Evolutionary conservation across 2,113 vertebrate genomes (phyloP).

Genomic region (Oryzias celebensis): DNA sequence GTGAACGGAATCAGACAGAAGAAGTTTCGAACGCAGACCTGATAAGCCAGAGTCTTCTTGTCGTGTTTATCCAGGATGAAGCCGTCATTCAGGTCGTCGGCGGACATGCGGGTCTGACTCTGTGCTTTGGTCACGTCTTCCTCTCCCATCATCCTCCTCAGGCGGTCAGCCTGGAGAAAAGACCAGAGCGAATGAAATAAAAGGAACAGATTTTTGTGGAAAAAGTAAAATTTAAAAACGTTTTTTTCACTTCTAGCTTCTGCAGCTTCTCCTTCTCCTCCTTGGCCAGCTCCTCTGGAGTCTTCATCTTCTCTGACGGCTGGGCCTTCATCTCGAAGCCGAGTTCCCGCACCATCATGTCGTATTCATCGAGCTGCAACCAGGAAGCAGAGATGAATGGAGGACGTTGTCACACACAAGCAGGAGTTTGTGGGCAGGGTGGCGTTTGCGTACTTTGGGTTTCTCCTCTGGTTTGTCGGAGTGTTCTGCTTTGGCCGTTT

Average conservation of each 20-base stretch:
- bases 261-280: conserved; percentile 85
- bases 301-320: conserved; percentile 90
- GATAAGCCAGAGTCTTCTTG: conserved; percentile 83
- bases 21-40: conserved; percentile 69
- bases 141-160: conserved; percentile 89
- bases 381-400: background rate
- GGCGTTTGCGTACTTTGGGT: conserved; percentile 77
- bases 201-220: background rate
- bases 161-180: conserved; percentile 82
- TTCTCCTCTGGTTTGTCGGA: conserved; percentile 73
- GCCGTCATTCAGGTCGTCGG: conserved; percentile 90
- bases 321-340: conserved; percentile 97
- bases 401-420: background rate
- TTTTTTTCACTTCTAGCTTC: conserved; percentile 82
- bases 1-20: background rate
- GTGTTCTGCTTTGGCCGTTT: conserved; percentile 72
- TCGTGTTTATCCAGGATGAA: conserved; percentile 89
- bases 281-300: conserved; percentile 86
- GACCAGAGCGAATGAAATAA: background rate
- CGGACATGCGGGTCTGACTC: conserved; percentile 80
- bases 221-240: background rate
- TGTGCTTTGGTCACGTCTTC: conserved; percentile 49
- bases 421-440: background rate
- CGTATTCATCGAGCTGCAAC: conserved; percentile 87
- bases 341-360: conserved; percentile 92